Evolutionary conservation across 1,140 invertebrate genomes (phyloP), one percentile per base, ranked within the genome.

Genomic region (Telenomus remus): DNA sequence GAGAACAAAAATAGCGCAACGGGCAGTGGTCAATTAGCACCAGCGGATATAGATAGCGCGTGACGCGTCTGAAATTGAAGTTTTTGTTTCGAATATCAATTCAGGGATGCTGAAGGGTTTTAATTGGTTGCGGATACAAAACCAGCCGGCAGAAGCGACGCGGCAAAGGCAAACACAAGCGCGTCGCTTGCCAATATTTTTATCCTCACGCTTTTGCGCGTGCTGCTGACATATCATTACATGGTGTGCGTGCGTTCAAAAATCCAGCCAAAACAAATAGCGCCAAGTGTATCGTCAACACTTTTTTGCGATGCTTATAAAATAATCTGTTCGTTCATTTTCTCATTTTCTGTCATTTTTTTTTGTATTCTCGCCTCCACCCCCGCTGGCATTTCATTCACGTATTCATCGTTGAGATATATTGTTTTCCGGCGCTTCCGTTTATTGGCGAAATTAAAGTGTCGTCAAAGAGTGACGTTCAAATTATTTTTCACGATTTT

Each of bases 11-110:
- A 80, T 80, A 73, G 80, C 83, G 82, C 83, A 85, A 84, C 82
- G 80, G 83, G 78, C 80, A 83, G 79, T 80, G 81, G 82, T 84
- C 85, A 85, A 84, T 86, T 86, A 85, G 82, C 80, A 83, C 79
- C 70, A 55, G 56, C 63, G 63, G 70, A 73, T 73, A 73, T 66
- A 66, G 48, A 63, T 61, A 79, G 64, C 78, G 82, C 80, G 78
- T 82, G 80, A 83, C 81, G 82, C 79, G 79, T 73, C 72, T 85
- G 83, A 84, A 85, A 86, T 86, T 85, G 85, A 81, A 84, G 81
- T 86, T 85, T 86, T 85, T 85, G 81, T 84, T 84, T 84, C 83
- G 80, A 83, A 84, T 84, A 85, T 84, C 84, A 83, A 85, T 85
- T 84, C 81, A 81, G 78, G 78, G 66, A 76, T 76, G 76, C 76